Evolutionary conservation across 2,888 invertebrate genomes (phyloP).

Genomic region (Seira ritae): DNA sequence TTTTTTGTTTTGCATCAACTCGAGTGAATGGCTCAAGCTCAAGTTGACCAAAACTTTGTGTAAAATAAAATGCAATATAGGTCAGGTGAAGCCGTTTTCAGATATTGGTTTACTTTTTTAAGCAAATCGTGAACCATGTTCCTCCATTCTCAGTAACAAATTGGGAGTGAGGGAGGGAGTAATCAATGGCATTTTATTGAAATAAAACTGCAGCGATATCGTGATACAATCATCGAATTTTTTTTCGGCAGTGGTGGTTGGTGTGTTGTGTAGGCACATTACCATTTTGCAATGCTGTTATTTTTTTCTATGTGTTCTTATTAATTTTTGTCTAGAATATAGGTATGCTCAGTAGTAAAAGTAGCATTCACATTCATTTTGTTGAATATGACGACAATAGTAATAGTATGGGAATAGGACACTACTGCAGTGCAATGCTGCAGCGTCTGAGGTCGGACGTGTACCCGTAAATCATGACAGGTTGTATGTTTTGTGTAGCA

Average conservation of each 20-base stretch:
- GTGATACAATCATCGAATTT: not conserved
- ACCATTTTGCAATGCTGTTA: not conserved
- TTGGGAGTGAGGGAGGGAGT: not conserved
- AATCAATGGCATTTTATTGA: not conserved
- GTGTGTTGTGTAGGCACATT: not conserved
- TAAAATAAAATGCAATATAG: conserved; percentile 12
- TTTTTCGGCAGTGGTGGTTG: not conserved
- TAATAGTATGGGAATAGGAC: too few species aligned
- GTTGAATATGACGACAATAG: not conserved
- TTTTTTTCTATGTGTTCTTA: not conserved
- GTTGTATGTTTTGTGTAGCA: conserved; percentile 34
- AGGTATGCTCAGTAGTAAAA: too few species aligned
- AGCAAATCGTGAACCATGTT: not conserved
- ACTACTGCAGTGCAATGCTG: not conserved
- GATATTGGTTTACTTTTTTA: not conserved
- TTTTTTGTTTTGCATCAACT: not conserved
- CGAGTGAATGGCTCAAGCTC: not conserved
- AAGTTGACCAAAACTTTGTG: not conserved
- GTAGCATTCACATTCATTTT: too few species aligned
- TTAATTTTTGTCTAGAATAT: too few species aligned
- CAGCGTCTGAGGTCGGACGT: not conserved
- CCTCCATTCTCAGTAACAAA: not conserved
- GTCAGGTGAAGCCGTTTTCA: conserved; percentile 33
- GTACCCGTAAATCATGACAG: conserved; percentile 20
- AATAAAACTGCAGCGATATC: not conserved